phyloP scores from a whole-genome alignment of 1,140 invertebrate genomes.

The Ooceraea biroi region DNA sequence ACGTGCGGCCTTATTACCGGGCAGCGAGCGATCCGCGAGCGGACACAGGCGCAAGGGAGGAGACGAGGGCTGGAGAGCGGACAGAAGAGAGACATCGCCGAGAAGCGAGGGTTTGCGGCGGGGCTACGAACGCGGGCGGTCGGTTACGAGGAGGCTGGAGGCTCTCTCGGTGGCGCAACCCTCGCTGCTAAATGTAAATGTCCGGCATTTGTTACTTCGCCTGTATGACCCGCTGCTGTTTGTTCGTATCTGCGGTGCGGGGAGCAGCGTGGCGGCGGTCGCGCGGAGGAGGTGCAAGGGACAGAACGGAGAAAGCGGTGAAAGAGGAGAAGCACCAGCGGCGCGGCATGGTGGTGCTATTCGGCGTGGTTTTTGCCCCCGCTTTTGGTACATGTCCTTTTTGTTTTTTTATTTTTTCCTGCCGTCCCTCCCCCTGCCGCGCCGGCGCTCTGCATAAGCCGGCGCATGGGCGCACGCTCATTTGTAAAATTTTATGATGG shows the following conservation, averaged over 20 bases:
- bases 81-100: conserved; percentile 39
- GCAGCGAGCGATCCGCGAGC: conserved; percentile 42
- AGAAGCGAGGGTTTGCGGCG: conserved; percentile 45
- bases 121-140: conserved; percentile 17
- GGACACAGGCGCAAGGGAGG: neutral
- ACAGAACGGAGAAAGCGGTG: conserved; percentile 59
- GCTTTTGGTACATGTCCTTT: conserved; percentile 71
- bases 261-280: conserved; percentile 37
- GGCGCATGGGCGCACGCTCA: conserved; percentile 80
- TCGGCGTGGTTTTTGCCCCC: conserved; percentile 63
- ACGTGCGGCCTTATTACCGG: conserved; percentile 71
- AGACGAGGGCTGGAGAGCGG: conserved; percentile 11
- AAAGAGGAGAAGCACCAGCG: conserved; percentile 55
- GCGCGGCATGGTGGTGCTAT: conserved; percentile 47
- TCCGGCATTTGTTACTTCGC: conserved; percentile 84
- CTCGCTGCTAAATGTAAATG: conserved; percentile 85
- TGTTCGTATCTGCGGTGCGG: conserved; percentile 81
- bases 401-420: conserved; percentile 77
- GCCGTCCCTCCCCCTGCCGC: conserved; percentile 17
- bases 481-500: conserved; percentile 85
- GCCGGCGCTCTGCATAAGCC: conserved; percentile 60
- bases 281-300: conserved; percentile 27
- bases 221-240: conserved; percentile 82
- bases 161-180: conserved; percentile 62
- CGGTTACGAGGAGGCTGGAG: neutral